Conservation (phyloP, 1,140 invertebrate species). For the Lamellibrachia luymesi region DNA sequence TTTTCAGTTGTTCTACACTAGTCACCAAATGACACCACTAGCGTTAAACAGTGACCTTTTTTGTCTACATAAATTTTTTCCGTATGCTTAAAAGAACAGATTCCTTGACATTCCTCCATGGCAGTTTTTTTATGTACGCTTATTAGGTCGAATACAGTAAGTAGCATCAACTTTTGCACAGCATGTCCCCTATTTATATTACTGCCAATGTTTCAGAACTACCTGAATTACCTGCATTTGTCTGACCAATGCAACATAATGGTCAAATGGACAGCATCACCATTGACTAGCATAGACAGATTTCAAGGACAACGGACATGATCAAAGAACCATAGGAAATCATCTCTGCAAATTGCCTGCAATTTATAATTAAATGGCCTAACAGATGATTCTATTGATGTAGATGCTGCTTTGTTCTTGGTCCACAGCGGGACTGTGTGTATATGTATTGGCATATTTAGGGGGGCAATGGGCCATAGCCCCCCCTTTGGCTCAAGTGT, state of each 20-base stretch:
- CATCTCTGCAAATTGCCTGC: neutral
- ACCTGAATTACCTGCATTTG: neutral
- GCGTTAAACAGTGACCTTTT: no score
- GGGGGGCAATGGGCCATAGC: no score
- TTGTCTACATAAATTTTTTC: no score
- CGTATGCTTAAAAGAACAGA: no score
- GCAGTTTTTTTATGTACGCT: no score
- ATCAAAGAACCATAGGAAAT: neutral
- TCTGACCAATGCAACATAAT: neutral
- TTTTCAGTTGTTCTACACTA: no score
- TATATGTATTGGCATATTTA: neutral
- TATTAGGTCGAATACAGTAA: no score
- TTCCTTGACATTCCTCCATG: no score
- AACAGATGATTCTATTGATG: neutral
- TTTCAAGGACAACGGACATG: neutral
- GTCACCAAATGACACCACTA: no score
- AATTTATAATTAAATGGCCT: slow-evolving; percentile 6
- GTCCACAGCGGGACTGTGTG: neutral
- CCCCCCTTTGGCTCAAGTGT: no score
- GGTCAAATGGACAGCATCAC: neutral
- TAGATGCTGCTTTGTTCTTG: neutral
- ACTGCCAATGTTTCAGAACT: neutral
- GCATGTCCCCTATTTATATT: neutral
- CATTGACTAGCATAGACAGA: neutral
- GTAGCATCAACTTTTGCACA: neutral